Base-by-base conservation (phyloP, 2,888 invertebrate genomes). In the Cyaniris semiargus region DNA sequence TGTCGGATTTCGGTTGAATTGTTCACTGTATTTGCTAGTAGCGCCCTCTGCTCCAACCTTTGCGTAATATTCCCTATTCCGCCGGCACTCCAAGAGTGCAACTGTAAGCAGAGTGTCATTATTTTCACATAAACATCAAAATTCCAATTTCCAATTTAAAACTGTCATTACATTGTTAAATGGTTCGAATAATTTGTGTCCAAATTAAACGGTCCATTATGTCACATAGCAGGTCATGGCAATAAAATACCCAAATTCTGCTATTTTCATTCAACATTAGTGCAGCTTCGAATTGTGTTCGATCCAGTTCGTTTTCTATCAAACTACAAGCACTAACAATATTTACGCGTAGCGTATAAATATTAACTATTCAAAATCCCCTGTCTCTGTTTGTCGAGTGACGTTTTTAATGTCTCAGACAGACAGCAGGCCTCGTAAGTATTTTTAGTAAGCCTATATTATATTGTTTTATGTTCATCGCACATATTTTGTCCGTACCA, bases 121-220 rank as follows among this genome's bases (percentile, higher is more conserved):
- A 21, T 58, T 58, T 58, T 58, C 8, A 58, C 58, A 70, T 0
- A 3, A 70, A 70, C 70, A 34, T 34, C 13, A 70, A 34, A 3
- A 23, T 74, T 74, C 31, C 48, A 23, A 48, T 23, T 53, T 23
- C 13, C n/a, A n/a, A n/a, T n/a, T 74, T 74, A 74, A 72, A 74
- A 74, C n/a, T 18, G 72, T 44, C 31, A 70, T 78, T 78, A 77
- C 70, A 78, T 56, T 75, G 76, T 78, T 80, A 78, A 81, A 81
- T 80, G 81, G 77, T 70, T 79, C 77, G 77, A 70, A 79, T 74
- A 74, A 74, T 74, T 77, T 78, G 48, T 75, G 60, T 34, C 77
- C 75, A 76, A 78, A 80, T 79, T 79, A 79, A 79, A 78, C 66
- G 53, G 77, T 76, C 78, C 78, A 66, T 78, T 79, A 77, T 70